Conservation (phyloP, 2,888 invertebrate species). For the Drosophila quinaria region DNA sequence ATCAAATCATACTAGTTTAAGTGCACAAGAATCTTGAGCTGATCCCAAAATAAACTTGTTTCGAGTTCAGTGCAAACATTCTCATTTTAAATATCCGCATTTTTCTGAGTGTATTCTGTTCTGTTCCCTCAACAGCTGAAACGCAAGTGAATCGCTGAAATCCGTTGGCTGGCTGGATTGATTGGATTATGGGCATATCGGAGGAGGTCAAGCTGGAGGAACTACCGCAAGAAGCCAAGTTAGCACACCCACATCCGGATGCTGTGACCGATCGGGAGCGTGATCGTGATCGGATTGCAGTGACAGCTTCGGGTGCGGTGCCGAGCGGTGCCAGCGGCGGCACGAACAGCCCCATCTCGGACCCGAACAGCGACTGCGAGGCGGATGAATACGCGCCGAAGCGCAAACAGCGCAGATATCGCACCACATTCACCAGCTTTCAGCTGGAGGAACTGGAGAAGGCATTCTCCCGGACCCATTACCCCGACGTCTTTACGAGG, state of each 20-base stretch:
- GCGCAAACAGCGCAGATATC: conserved; percentile 94
- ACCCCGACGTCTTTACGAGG: conserved; percentile 99
- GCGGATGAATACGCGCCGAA: conserved; percentile 93
- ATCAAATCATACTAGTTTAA: no score
- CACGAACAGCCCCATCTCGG: conserved; percentile 87
- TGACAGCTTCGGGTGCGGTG: conserved; percentile 42
- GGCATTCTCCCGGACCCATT: conserved; percentile 98
- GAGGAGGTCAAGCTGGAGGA: conserved; percentile 86
- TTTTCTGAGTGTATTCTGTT: not conserved
- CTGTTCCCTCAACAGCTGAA: not conserved
- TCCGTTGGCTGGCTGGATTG: conserved; percentile 28
- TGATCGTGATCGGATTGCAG: conserved; percentile 29
- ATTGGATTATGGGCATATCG: conserved; percentile 86
- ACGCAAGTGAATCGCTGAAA: conserved; percentile 25
- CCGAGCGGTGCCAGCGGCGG: conserved; percentile 85
- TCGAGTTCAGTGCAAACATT: no score
- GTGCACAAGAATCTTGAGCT: no score
- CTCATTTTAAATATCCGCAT: no score
- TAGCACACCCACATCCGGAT: conserved; percentile 84
- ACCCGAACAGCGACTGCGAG: conserved; percentile 89
- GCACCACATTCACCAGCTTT: conserved; percentile 97
- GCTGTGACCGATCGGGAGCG: conserved; percentile 85
- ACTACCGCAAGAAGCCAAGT: conserved; percentile 85
- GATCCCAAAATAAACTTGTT: no score
- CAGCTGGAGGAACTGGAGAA: conserved; percentile 98